These are phyloP conservation scores for Leptopterna dolabrata DNA, from an alignment of 2,888 invertebrate genomes.

Conservation along the genomic window DNA sequence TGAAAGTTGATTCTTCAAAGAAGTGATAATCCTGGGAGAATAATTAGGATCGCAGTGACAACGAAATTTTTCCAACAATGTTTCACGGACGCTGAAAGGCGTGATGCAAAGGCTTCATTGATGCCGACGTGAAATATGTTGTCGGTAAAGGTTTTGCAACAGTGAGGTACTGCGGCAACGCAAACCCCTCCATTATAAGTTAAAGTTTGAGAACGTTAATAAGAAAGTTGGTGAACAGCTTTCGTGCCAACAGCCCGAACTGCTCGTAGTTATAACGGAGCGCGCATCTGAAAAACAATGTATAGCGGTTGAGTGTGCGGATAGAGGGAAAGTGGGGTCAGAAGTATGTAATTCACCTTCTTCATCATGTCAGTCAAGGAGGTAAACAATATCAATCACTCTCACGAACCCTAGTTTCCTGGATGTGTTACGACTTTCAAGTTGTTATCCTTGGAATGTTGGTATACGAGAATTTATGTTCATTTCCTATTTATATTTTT, in stretches of 20 bases:
- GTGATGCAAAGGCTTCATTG: background rate
- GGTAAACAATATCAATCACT: background rate
- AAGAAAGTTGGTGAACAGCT: slow-evolving; percentile 18
- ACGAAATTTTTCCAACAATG: too few species aligned
- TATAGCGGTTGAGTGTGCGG: background rate
- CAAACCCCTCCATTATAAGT: slow-evolving; percentile 17
- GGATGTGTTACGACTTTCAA: too few species aligned
- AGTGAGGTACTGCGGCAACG: slow-evolving; percentile 7
- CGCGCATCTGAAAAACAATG: background rate
- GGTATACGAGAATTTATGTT: too few species aligned
- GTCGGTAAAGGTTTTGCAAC: background rate
- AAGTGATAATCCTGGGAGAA: too few species aligned
- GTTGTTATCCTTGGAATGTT: too few species aligned
- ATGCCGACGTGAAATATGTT: slow-evolving; percentile 18
- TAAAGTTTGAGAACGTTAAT: slow-evolving; percentile 16
- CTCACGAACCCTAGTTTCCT: too few species aligned
- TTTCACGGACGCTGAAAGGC: background rate
- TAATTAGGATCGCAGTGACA: too few species aligned
- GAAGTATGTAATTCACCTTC: background rate
- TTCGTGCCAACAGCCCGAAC: slow-evolving; percentile 19
- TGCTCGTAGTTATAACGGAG: background rate
- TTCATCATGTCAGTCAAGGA: background rate
- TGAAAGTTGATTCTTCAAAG: too few species aligned
- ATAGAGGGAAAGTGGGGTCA: background rate
- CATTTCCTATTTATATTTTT: too few species aligned